Conservation (phyloP, 2,888 invertebrate species). For the Melanotus villosus region DNA sequence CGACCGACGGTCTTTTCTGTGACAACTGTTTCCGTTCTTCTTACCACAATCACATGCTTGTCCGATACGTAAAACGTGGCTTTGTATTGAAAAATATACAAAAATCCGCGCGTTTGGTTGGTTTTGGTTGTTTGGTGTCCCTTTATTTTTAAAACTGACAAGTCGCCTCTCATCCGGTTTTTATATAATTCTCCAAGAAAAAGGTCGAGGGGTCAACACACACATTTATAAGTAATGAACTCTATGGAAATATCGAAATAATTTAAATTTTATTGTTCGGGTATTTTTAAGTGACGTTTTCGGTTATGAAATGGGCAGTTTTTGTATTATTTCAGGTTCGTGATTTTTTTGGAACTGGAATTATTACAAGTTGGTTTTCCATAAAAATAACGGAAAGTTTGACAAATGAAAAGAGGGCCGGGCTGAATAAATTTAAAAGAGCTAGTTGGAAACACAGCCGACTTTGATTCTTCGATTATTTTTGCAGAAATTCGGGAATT, state of each 20-base stretch:
- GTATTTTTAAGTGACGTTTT: not conserved
- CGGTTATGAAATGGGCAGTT: too few relatives aligned
- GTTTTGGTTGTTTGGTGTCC: slow-evolving; percentile 8
- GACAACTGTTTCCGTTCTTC: slow-evolving; percentile 56
- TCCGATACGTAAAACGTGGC: slow-evolving; percentile 44
- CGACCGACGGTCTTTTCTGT: slow-evolving; percentile 53
- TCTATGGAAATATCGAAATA: not conserved
- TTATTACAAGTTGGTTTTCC: too few relatives aligned
- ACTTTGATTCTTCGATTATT: too few relatives aligned
- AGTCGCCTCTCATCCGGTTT: slow-evolving; percentile 28
- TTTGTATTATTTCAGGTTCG: too few relatives aligned
- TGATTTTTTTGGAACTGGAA: too few relatives aligned
- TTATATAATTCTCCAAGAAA: slow-evolving; percentile 10
- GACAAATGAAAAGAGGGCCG: too few relatives aligned
- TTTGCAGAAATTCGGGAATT: too few relatives aligned
- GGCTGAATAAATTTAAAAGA: too few relatives aligned
- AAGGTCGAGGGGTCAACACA: not conserved
- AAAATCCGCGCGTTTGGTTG: slow-evolving; percentile 25
- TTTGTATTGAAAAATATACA: slow-evolving; percentile 39
- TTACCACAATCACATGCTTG: slow-evolving; percentile 53
- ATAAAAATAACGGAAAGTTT: too few relatives aligned
- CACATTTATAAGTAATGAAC: too few relatives aligned
- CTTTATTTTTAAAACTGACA: slow-evolving; percentile 20
- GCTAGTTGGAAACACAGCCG: too few relatives aligned
- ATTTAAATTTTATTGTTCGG: slow-evolving; percentile 1